Percentiles rank a stretch among this genome's conserved stretches.
Evolutionary conservation across 2,113 vertebrate genomes (phyloP).

Genomic region (Alouatta palliata): DNA sequence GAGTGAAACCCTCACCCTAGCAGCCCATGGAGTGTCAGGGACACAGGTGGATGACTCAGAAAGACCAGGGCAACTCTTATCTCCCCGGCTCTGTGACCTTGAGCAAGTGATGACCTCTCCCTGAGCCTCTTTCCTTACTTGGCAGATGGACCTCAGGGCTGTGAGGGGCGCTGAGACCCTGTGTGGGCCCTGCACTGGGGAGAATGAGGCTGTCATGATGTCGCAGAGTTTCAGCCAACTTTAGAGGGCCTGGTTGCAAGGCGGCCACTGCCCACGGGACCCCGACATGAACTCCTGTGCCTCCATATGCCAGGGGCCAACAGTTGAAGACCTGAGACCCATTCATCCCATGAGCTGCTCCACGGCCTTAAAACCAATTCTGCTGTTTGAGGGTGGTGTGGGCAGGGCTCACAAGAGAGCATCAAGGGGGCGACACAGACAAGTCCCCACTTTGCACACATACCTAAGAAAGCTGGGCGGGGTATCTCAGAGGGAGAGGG

Average conservation of each 20-base stretch:
- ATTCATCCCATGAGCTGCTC: fast-evolving
- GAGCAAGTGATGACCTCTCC: not conserved
- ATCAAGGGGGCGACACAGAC: fast-evolving
- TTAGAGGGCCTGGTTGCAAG: not conserved
- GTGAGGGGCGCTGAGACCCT: not conserved
- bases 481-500: fast-evolving
- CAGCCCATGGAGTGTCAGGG: not conserved
- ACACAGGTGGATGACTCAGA: not conserved
- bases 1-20: not conserved
- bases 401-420: not conserved
- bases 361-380: not conserved
- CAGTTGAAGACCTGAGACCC: too few species aligned
- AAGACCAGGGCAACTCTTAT: not conserved
- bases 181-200: fast-evolving
- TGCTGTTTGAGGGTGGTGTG: not conserved
- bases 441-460: too few species aligned
- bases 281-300: too few species aligned
- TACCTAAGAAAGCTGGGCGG: not conserved
- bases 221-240: not conserved
- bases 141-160: not conserved
- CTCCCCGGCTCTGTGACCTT: not conserved
- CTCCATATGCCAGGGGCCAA: fast-evolving
- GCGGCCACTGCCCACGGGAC: fast-evolving
- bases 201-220: fast-evolving
- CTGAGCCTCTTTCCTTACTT: not conserved